Conservation (phyloP, 2,113 vertebrate species). For the Leuciscus idus region DNA sequence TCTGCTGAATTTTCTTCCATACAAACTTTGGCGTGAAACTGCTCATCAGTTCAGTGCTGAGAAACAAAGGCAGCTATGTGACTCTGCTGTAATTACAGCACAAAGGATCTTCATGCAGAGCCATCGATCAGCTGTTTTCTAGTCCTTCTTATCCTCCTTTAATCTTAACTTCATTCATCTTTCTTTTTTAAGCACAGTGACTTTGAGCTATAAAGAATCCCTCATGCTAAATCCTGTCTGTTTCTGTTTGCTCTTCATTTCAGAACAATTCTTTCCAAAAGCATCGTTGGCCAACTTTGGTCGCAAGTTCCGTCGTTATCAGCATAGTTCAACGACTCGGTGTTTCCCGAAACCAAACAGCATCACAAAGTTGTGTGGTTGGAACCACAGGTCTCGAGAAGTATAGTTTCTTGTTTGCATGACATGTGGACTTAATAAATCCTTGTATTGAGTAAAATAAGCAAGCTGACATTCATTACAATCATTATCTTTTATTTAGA, state of each 20-base stretch:
- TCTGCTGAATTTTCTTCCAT: slow-evolving; percentile 59
- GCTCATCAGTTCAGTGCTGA: slow-evolving; percentile 69
- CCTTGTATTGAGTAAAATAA: too few relatives aligned
- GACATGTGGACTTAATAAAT: too few relatives aligned
- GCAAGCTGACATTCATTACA: too few relatives aligned
- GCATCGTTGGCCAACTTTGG: too few relatives aligned
- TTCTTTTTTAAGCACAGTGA: slow-evolving; percentile 11
- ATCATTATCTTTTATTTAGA: too few relatives aligned
- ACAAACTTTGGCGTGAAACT: slow-evolving; percentile 45
- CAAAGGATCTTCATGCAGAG: slow-evolving; percentile 48
- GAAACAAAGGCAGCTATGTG: slow-evolving; percentile 62
- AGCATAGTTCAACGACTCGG: too few relatives aligned
- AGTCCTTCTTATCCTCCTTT: slow-evolving; percentile 3
- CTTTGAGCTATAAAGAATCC: slow-evolving; percentile 2
- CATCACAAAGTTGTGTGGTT: too few relatives aligned
- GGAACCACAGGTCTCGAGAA: too few relatives aligned
- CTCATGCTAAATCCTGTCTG: background rate
- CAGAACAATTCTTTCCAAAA: background rate
- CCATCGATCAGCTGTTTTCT: slow-evolving; percentile 30
- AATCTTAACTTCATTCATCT: slow-evolving; percentile 20
- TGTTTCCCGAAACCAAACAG: too few relatives aligned
- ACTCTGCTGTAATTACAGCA: slow-evolving; percentile 68
- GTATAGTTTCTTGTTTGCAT: too few relatives aligned
- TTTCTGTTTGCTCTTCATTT: slow-evolving; percentile 7
- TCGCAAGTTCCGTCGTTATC: too few relatives aligned